phyloP scores from a whole-genome alignment of 2,888 invertebrate species.

The Electrophaes corylata region DNA sequence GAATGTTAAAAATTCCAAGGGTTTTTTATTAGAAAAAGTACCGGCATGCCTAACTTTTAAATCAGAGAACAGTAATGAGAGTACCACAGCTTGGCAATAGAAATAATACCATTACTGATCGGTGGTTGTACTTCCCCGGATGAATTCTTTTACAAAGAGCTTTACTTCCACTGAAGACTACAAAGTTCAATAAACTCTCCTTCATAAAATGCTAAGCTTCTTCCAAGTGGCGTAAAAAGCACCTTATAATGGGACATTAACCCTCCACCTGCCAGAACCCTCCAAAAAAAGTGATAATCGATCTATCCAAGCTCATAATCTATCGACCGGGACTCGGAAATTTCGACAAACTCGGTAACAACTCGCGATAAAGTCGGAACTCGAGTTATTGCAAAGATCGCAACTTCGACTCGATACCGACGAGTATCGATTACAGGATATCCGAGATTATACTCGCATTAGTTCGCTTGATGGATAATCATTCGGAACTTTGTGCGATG shows the following conservation, averaged over 20 bases:
- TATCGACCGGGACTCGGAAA: constrained; percentile 33
- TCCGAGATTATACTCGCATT: constrained; percentile 41
- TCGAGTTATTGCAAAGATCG: constrained; percentile 54
- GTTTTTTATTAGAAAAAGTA: no score
- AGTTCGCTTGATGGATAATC: constrained; percentile 37
- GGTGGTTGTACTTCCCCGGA: no score
- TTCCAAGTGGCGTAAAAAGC: constrained; percentile 9
- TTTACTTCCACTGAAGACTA: no score
- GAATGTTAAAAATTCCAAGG: no score
- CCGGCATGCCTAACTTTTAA: no score
- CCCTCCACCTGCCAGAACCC: constrained; percentile 23
- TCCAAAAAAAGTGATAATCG: constrained; percentile 27
- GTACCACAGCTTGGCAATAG: no score
- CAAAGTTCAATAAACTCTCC: background rate
- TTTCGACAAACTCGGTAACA: constrained; percentile 58
- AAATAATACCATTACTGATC: no score
- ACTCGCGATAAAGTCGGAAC: constrained; percentile 52
- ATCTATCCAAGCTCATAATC: constrained; percentile 32
- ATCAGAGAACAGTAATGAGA: no score
- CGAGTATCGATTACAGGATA: constrained; percentile 41
- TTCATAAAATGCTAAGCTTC: background rate
- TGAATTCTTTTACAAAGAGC: no score
- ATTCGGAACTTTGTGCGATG: constrained; percentile 34
- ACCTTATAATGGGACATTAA: constrained; percentile 21
- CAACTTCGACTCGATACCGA: constrained; percentile 37